Base-by-base conservation (phyloP, 2,888 invertebrate genomes). In the Eristalis pertinax region DNA sequence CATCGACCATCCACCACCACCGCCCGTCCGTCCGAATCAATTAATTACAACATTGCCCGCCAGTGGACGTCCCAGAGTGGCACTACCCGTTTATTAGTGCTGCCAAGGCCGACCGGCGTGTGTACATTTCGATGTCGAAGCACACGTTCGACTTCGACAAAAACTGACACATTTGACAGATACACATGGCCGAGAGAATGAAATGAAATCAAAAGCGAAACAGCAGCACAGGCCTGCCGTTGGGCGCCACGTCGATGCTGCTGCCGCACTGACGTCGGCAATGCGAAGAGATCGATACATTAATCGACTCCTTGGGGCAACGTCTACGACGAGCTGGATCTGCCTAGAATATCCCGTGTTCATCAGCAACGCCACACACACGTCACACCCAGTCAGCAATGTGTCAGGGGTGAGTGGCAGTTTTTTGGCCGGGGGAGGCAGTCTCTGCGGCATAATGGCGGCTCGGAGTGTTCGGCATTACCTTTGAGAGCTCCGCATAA, bases 71-170 rank as follows among this genome's bases (percentile, higher is more conserved):
- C 13, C 43, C 50, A 24, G 70, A 70, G 58, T 70, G 65, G 13
- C 26, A 64, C 60, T 70, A 60, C 50, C 69, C 72, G 80, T 76
- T 84, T 72, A 83, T 74, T 74, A 69, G 74, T 75, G 65, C 74
- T 19, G 68, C 68, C 77, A 64, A 67, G 26, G 67, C n/a, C 26
- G 60, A 13, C 13, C 26, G 26, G 60, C 8, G 13, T n/a, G 32
- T 83, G 68, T 73, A 26, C 73, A 68, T 79, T 75, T 65, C 22
- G 58, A 38, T 67, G 72, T 80, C 10, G 56, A 67, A 70, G 50
- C 65, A 84, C 80, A 67, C 62, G 70, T 75, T 72, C 60, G 11
- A 68, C 32, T 26, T 29, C 29, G 32, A 64, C n/a, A 58, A 65
- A 65, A 64, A 13, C 41, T 62, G 65, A 64, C 65, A 67, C 32